Percentiles rank a stretch among this genome's conserved stretches.
Evolutionary conservation across 2,888 invertebrate genomes (phyloP).

Genomic region (Tetanocera ferruginea): DNA sequence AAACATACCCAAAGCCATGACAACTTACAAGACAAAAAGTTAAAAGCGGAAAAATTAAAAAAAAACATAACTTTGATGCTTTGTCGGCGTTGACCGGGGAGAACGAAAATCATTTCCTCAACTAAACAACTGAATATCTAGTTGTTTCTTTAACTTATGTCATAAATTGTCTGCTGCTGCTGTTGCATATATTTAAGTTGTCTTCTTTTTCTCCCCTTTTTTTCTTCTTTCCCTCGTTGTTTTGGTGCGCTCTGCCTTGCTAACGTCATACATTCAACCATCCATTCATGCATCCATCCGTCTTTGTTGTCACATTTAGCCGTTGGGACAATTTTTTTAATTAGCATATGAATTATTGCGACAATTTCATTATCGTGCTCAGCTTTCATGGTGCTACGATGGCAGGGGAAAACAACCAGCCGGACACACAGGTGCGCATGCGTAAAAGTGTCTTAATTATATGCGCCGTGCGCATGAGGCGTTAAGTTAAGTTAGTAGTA

Average conservation of each 20-base stretch:
- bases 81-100: not conserved
- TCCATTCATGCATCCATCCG: constrained; percentile 35
- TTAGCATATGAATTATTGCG: constrained; percentile 56
- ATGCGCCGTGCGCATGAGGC: constrained; percentile 51
- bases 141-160: constrained; percentile 42
- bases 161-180: constrained; percentile 55
- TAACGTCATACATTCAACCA: constrained; percentile 42
- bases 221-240: constrained; percentile 23
- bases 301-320: constrained; percentile 49
- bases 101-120: not conserved
- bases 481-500: constrained; percentile 45
- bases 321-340: constrained; percentile 49
- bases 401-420: not conserved
- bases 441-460: constrained; percentile 57
- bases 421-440: constrained; percentile 54
- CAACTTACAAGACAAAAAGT: constrained; percentile 37
- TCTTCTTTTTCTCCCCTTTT: not conserved
- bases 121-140: not conserved
- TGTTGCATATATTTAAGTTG: too few species aligned
- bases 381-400: not conserved
- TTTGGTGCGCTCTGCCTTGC: constrained; percentile 54
- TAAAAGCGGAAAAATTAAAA: constrained; percentile 43
- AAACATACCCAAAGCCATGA: not conserved
- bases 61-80: constrained; percentile 24
- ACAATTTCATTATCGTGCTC: constrained; percentile 53